Conservation (phyloP, 2,113 vertebrate genomes). For the Tor tambroides region DNA sequence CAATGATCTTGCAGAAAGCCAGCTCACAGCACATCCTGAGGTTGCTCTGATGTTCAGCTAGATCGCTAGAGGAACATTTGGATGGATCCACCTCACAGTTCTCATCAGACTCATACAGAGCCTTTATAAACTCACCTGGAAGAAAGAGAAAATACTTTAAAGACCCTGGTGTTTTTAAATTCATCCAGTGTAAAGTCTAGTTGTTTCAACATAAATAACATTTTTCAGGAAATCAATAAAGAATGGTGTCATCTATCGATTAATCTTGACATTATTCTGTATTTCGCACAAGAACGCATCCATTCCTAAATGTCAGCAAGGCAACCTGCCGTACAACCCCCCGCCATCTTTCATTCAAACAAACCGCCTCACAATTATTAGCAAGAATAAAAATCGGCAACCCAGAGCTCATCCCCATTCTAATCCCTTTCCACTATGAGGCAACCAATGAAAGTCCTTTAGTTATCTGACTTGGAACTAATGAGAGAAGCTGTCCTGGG, state of each 20-base stretch:
- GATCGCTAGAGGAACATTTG: constrained; percentile 90
- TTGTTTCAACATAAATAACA: background rate
- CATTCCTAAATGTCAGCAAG: background rate
- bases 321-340: background rate
- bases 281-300: background rate
- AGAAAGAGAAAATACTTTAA: background rate
- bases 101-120: constrained; percentile 97
- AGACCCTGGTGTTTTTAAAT: background rate
- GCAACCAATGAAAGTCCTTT: background rate
- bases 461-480: constrained; percentile 10
- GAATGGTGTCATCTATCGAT: background rate
- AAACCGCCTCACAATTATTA: background rate
- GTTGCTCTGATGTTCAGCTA: constrained; percentile 95
- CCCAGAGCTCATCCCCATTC: background rate
- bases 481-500: background rate
- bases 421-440: background rate
- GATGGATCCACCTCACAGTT: constrained; percentile 97
- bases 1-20: constrained; percentile 99
- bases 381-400: background rate
- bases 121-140: constrained; percentile 97
- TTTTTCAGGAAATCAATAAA: background rate
- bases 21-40: constrained; percentile 99
- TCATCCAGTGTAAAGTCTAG: background rate
- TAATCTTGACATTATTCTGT: background rate
- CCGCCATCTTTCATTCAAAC: background rate